Evolutionary conservation across 2,888 invertebrate species (phyloP), one percentile per base, ranked within the genome.

Genomic region (Miltochrista miniata): DNA sequence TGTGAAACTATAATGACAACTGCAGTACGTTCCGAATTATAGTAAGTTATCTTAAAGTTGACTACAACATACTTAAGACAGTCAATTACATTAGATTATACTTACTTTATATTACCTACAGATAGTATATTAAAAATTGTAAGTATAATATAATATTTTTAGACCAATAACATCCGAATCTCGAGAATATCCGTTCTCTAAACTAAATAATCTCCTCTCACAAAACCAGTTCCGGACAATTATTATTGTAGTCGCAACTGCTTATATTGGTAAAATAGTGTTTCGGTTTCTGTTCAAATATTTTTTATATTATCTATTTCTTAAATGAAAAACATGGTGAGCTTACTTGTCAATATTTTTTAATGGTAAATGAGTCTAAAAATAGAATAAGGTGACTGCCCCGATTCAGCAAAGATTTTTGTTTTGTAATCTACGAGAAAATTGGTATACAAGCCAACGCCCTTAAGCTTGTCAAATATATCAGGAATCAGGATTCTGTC

Each of bases 211-310:
- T 48, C 15, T 44, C 34, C 33, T 35, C 35, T 39, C 15, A 44
- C 35, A 15, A 49, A 49, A 49, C 49, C 44, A 34, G 49, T 49
- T 49, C 44, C 13, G 29, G 30, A 36, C 41, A 11, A 48, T 42
- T 33, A 41, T 41, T 35, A 11, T 35, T 29, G 38, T 46, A 14
- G 18, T 38, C 24, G 38, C 38, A 38, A 15, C 18, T 38, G 15
- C 38, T 13, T 15, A 15, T 38, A 38, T 15, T 11, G 13, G 13
- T 12, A 7, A 31, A 31, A 31, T 31, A 31, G 31, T 24, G 18
- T 43, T 34, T 18, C 10, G 5, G 18, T 43, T 42, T 18, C 10
- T 9, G 18, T 43, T 42, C 9, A 43, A 34, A 10, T 18, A 34
- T 10, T 9, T 43, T 15, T 43, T n/a, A 8, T 33, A 18, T 31